Conservation (phyloP, 2,888 invertebrate species). For the Dusona sp. region DNA sequence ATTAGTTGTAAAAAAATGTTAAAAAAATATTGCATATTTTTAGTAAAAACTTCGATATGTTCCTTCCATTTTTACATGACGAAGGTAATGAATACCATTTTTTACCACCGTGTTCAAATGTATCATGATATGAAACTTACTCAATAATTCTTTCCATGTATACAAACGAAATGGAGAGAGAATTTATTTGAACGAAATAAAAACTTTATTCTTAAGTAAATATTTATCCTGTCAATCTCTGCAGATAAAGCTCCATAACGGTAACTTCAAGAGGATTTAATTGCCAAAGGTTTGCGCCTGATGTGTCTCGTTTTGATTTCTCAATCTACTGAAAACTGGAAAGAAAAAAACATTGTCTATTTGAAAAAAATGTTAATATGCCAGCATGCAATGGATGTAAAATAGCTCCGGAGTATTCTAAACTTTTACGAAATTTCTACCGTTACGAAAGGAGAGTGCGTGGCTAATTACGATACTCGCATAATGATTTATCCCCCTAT, state of each 20-base stretch:
- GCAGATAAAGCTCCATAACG: background rate
- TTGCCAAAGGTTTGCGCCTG: background rate
- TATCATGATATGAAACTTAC: background rate
- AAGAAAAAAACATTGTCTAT: background rate
- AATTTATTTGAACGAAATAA: conserved; percentile 1
- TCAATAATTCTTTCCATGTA: background rate
- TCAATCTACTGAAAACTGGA: background rate
- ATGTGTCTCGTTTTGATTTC: background rate
- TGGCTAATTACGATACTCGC: conserved; percentile 65
- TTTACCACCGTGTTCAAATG: background rate
- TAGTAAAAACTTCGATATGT: too few relatives aligned
- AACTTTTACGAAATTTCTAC: conserved; percentile 60
- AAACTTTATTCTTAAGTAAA: background rate
- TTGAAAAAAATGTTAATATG: background rate
- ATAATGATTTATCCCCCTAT: conserved; percentile 61
- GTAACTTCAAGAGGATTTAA: background rate
- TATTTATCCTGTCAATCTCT: background rate
- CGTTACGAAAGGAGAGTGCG: conserved; percentile 26
- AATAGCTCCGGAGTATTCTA: background rate
- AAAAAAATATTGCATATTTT: too few relatives aligned
- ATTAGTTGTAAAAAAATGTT: too few relatives aligned
- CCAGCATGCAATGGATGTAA: background rate
- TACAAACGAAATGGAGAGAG: background rate
- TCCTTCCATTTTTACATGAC: too few relatives aligned
- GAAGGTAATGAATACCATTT: background rate